These are phyloP conservation scores for Bombus turneri DNA, from an alignment of 1,140 invertebrate species.

Conservation along the genomic window DNA sequence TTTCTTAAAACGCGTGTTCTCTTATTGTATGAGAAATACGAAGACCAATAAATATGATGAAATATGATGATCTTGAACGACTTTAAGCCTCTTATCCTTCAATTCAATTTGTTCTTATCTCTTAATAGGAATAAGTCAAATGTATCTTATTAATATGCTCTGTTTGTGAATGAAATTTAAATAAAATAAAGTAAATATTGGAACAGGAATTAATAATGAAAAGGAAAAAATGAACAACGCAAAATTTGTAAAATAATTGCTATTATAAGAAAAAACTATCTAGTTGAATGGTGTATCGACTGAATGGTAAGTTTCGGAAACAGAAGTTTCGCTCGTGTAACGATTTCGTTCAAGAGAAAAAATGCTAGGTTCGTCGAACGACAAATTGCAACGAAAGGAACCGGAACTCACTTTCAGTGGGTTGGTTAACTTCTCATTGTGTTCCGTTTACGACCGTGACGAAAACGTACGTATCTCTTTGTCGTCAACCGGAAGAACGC, in stretches of 20 bases:
- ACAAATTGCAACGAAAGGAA: conserved; percentile 24
- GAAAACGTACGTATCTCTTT: conserved; percentile 48
- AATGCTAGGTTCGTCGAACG: background rate
- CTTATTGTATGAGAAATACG: background rate
- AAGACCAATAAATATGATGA: no score
- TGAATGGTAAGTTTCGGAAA: background rate
- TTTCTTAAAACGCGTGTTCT: background rate
- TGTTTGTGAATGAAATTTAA: background rate
- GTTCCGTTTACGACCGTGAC: conserved; percentile 61
- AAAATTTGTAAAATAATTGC: background rate
- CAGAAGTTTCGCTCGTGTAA: background rate
- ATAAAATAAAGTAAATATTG: background rate
- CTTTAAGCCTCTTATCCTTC: background rate
- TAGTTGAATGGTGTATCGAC: background rate
- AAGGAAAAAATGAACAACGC: background rate
- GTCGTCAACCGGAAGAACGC: conserved; percentile 40
- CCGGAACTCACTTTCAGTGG: conserved; percentile 51
- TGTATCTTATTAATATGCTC: background rate
- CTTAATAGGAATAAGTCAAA: background rate
- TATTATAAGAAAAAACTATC: background rate
- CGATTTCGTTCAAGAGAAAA: background rate
- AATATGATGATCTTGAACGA: no score
- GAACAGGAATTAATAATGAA: background rate
- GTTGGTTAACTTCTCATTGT: conserved; percentile 61
- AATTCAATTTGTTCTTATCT: background rate